phyloP scores from a whole-genome alignment of 2,797 vertebrate genomes.

The Diplodus puntazzo region DNA sequence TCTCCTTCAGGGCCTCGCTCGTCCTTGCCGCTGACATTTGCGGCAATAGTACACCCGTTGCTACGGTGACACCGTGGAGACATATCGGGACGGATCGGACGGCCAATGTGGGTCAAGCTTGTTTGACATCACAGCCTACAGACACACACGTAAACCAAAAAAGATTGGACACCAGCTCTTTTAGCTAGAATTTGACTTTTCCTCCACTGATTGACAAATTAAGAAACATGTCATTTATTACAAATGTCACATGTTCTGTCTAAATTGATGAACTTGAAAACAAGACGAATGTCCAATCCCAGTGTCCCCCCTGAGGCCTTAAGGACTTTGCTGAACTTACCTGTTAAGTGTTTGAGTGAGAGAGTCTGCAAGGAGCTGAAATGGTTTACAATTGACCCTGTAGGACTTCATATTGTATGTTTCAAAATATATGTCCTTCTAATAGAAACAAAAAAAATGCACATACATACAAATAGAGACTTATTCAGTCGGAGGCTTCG shows the following conservation, averaged over 20 bases:
- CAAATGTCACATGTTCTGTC: not conserved
- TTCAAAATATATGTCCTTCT: too few species aligned
- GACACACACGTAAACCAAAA: not conserved
- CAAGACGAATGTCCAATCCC: not conserved
- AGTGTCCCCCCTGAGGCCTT: too few species aligned
- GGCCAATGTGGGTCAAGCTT: slow-evolving; percentile 69
- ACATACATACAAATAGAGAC: too few species aligned
- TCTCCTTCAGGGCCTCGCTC: slow-evolving; percentile 59
- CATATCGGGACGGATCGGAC: slow-evolving; percentile 48
- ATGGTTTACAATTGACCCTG: too few species aligned
- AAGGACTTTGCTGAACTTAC: too few species aligned
- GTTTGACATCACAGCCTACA: slow-evolving; percentile 40
- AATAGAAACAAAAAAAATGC: too few species aligned
- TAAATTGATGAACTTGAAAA: slow-evolving; percentile 8
- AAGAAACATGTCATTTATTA: slow-evolving; percentile 7
- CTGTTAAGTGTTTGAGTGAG: too few species aligned
- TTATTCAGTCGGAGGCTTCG: too few species aligned
- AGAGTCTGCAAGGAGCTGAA: too few species aligned
- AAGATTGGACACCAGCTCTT: not conserved
- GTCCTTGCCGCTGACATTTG: slow-evolving; percentile 70
- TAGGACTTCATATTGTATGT: too few species aligned
- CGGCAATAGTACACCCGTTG: slow-evolving; percentile 61
- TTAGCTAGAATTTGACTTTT: slow-evolving; percentile 16
- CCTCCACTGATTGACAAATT: not conserved
- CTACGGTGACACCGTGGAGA: slow-evolving; percentile 70